Percentiles rank a stretch among this genome's conserved stretches.
These are phyloP conservation scores for Pelecanoides urinatrix DNA, from an alignment of 2,113 vertebrate genomes.

Conservation along the genomic window DNA sequence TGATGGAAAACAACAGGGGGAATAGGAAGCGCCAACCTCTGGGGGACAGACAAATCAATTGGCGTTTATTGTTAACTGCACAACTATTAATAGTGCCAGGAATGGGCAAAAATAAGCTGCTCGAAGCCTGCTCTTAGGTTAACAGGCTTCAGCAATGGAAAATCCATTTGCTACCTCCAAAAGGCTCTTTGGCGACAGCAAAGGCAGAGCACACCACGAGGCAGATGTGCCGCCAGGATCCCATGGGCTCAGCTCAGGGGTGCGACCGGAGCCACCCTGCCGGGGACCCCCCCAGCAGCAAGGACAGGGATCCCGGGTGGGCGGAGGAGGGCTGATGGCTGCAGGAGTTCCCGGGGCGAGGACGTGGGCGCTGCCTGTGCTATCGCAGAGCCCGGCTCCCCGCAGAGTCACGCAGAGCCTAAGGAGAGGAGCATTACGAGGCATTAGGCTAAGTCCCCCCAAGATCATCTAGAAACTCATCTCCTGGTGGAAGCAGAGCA, in stretches of 20 bases:
- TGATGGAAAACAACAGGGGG: neutral
- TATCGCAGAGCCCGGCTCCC: neutral
- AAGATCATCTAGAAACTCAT: neutral
- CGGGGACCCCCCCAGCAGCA: neutral
- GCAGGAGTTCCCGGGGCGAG: neutral
- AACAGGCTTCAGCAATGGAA: neutral
- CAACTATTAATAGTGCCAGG: constrained; percentile 34
- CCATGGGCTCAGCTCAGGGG: neutral
- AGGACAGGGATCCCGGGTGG: neutral
- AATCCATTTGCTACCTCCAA: neutral
- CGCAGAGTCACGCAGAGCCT: neutral
- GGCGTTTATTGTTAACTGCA: neutral
- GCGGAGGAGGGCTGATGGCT: neutral
- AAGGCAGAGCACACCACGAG: neutral
- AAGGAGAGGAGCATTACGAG: neutral
- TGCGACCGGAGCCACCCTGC: neutral
- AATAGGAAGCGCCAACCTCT: neutral
- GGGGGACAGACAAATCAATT: constrained; percentile 37
- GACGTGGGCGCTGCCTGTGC: neutral
- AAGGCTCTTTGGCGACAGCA: neutral
- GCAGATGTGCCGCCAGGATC: neutral
- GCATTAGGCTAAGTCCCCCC: neutral
- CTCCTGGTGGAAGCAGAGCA: neutral
- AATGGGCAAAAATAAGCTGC: constrained; percentile 53
- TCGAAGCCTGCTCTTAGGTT: neutral